Base-by-base conservation (phyloP, 2,888 invertebrate genomes). In the Andrena dorsata region DNA sequence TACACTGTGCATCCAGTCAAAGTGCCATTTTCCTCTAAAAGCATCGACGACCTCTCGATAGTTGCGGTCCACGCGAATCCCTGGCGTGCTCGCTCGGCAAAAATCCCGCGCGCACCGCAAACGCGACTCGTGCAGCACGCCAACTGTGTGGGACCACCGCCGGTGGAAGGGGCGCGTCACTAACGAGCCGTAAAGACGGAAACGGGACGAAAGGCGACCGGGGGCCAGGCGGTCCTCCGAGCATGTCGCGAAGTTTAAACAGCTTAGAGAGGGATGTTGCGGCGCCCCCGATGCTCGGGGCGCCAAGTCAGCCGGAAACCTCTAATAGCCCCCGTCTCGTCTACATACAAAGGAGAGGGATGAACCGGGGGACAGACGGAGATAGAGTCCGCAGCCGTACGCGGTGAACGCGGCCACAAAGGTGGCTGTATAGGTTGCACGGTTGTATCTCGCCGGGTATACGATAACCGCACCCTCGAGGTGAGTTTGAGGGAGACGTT, bases 271-370 rank as follows among this genome's bases (percentile, higher is more conserved):
- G 93, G 92, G 93, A 93, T 92, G 91, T 91, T 92, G 92, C 90
- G 92, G 92, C 90, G 87, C 86, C 88, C 88, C 84, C 85, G 89
- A 87, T 87, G 90, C 88, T 88, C 87, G 90, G 90, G 91, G 91
- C 89, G 92, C 88, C 92, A 92, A 92, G 92, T 93, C 93, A 91
- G 89, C 91, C 87, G 92, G 90, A 93, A 93, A 93, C 93, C 93
- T 93, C 93, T 93, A 93, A 93, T 93, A 92, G 93, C 90, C 90
- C 41, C 90, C 77, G 88, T 89, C 80, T 80, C 85, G 84, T 86
- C 85, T 87, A 84, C 88, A 79, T 77, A 76, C 70, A 76, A 81
- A 78, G 65, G 83, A 78, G 56, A 76, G 73, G 70, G 64, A 65
- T 20, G 60, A 61, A 56, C 51, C 23, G 49, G 47, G 68, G 65